phyloP scores from a whole-genome alignment of 2,113 vertebrate species.

The Patagioenas fasciata region DNA sequence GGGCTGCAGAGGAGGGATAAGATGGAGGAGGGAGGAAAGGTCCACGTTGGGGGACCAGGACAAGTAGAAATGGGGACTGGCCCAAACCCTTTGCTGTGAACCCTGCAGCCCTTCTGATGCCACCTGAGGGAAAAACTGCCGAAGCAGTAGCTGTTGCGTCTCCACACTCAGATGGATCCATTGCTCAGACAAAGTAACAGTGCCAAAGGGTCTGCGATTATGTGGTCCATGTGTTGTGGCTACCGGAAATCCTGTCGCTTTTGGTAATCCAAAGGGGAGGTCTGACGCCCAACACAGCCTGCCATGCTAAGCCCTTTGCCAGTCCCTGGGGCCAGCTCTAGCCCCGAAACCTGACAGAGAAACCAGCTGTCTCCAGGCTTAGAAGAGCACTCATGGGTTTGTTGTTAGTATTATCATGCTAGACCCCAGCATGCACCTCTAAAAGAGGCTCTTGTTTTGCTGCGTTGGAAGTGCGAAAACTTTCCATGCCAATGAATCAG shows the following conservation, averaged over 20 bases:
- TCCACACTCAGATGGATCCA: background rate
- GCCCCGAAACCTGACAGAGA: background rate
- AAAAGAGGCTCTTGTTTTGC: background rate
- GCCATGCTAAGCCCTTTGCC: background rate
- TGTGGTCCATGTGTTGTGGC: rapidly evolving
- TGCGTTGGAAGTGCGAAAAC: background rate
- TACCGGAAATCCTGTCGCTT: background rate
- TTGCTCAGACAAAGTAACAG: background rate
- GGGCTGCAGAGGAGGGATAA: background rate
- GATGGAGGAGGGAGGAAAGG: background rate
- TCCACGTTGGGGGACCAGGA: background rate
- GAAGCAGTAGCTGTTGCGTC: background rate
- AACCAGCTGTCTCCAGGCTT: background rate
- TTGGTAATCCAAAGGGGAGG: background rate
- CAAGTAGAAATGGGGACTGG: background rate
- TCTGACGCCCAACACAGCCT: background rate
- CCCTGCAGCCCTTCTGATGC: background rate
- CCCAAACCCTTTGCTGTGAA: background rate
- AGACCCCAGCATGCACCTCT: background rate
- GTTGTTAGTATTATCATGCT: background rate
- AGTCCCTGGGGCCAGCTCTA: background rate
- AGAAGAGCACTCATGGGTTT: background rate
- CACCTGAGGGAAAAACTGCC: background rate
- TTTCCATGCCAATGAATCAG: background rate
- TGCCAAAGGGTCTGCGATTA: background rate